phyloP scores from a whole-genome alignment of 1,140 invertebrate species.

The Drosophila simulans region DNA sequence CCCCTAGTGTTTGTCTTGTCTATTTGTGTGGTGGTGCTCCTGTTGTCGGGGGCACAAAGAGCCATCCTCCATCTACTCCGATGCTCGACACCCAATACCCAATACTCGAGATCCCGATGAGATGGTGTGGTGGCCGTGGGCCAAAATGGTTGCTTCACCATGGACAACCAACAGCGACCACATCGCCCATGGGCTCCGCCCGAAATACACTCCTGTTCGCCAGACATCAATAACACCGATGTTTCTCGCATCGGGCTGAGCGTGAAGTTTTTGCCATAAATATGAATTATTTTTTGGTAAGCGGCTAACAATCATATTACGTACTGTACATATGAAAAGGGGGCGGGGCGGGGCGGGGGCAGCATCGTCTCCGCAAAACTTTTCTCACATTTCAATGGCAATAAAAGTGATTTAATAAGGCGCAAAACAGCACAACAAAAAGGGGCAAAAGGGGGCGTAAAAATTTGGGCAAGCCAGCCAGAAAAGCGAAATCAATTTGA shows the following conservation, averaged over 20 bases:
- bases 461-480: slow-evolving; percentile 1
- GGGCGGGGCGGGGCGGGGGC: too few species aligned
- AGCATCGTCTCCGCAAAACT: slow-evolving; percentile 31
- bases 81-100: too few species aligned
- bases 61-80: not conserved
- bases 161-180: slow-evolving; percentile 18
- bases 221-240: not conserved
- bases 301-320: slow-evolving; percentile 64
- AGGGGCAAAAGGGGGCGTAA: slow-evolving; percentile 20
- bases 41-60: slow-evolving; percentile 63
- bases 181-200: slow-evolving; percentile 4
- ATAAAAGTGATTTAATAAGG: slow-evolving; percentile 83
- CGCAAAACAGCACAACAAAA: slow-evolving; percentile 51
- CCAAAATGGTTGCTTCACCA: slow-evolving; percentile 7
- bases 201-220: slow-evolving; percentile 41
- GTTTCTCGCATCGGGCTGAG: slow-evolving; percentile 45
- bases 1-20: slow-evolving; percentile 64
- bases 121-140: slow-evolving; percentile 9
- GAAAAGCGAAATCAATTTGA: slow-evolving; percentile 72
- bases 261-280: slow-evolving; percentile 38
- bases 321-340: slow-evolving; percentile 40
- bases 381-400: slow-evolving; percentile 79
- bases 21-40: slow-evolving; percentile 39
- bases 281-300: slow-evolving; percentile 53
- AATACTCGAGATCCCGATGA: slow-evolving; percentile 9